These are phyloP conservation scores for Catharus minimus DNA, from an alignment of 2,113 vertebrate genomes.

Conservation along the genomic window DNA sequence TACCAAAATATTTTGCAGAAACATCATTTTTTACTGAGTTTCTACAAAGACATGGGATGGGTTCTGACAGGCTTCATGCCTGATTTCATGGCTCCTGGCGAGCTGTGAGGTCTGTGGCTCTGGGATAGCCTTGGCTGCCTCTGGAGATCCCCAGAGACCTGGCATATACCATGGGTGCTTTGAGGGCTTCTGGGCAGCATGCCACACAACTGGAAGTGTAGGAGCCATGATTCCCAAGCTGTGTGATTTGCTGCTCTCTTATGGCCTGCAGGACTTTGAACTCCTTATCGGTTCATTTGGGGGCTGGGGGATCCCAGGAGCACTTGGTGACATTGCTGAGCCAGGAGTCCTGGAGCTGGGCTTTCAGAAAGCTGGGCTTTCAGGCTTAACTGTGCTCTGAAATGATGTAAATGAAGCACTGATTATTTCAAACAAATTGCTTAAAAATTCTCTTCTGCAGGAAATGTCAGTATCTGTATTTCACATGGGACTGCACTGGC, in stretches of 20 bases:
- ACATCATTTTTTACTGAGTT: background rate
- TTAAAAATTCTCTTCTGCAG: background rate
- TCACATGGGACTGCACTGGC: background rate
- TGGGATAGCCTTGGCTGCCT: conserved; percentile 2
- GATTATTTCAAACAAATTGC: background rate
- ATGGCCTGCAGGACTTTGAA: background rate
- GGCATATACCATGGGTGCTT: background rate
- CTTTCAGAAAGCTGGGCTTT: background rate
- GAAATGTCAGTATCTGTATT: background rate
- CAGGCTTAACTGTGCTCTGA: background rate
- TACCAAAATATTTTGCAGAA: conserved; percentile 26
- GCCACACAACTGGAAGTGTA: background rate
- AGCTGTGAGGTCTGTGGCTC: background rate
- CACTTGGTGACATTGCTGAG: background rate
- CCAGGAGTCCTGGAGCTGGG: background rate
- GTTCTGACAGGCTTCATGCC: conserved; percentile 47
- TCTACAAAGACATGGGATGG: background rate
- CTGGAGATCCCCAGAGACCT: background rate
- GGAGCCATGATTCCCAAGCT: background rate
- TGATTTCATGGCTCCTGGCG: background rate
- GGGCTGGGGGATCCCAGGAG: background rate
- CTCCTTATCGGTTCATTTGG: background rate
- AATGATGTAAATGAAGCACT: background rate
- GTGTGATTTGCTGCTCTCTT: background rate
- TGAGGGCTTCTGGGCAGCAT: background rate